Evolutionary conservation across 2,797 vertebrate genomes (phyloP).

Genomic region (Enteromius mattozi): DNA sequence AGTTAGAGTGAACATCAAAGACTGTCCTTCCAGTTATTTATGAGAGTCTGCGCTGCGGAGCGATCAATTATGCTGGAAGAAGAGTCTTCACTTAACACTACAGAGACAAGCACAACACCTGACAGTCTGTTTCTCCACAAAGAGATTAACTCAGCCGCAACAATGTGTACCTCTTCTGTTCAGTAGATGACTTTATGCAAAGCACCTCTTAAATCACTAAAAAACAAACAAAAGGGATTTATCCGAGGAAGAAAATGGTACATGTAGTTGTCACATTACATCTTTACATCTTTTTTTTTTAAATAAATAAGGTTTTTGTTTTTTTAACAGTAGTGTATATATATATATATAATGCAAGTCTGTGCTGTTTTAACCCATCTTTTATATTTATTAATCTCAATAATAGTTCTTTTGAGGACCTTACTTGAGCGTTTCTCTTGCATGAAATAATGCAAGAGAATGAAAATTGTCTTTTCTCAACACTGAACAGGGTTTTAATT

Average conservation of each 20-base stretch:
- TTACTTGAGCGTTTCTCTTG: too few relatives aligned
- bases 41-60: too few relatives aligned
- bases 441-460: too few relatives aligned
- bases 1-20: background rate
- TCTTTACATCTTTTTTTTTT: too few relatives aligned
- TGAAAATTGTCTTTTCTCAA: too few relatives aligned
- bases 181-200: background rate
- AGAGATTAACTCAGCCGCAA: background rate
- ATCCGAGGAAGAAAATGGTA: background rate
- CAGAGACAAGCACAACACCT: background rate
- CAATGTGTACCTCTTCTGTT: background rate
- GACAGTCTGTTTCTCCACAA: background rate
- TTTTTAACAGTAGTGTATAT: too few relatives aligned
- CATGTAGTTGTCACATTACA: background rate
- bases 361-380: too few relatives aligned
- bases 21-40: background rate
- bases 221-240: background rate
- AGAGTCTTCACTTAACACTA: background rate
- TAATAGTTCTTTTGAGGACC: too few relatives aligned
- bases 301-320: too few relatives aligned
- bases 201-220: background rate
- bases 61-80: background rate
- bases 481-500: too few relatives aligned
- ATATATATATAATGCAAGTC: too few relatives aligned
- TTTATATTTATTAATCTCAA: too few relatives aligned